These are phyloP conservation scores for Emydocephalus ijimae DNA, from an alignment of 2,113 vertebrate genomes.

Conservation along the genomic window DNA sequence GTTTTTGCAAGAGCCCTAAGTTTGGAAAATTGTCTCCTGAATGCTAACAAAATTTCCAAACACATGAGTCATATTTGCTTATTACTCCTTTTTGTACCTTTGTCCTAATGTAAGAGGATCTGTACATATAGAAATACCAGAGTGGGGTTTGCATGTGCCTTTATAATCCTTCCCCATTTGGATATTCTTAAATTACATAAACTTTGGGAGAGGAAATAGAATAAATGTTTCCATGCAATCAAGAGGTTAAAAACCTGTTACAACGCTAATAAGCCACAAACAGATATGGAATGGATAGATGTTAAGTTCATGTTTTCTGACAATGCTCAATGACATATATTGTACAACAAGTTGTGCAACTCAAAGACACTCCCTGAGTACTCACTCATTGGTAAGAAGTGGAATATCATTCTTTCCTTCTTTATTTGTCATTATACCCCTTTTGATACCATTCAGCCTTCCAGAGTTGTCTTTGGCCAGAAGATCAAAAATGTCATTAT, in stretches of 20 bases:
- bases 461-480: conserved; percentile 72
- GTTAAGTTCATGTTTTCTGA: neutral
- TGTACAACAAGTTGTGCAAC: neutral
- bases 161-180: neutral
- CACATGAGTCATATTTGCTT: neutral
- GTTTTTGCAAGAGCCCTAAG: neutral
- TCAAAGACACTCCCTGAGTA: neutral
- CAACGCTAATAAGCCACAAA: neutral
- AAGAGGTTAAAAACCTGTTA: neutral
- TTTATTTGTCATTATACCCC: conserved; percentile 71
- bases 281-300: neutral
- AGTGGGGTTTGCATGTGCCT: neutral
- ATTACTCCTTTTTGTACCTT: neutral
- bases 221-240: neutral
- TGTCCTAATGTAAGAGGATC: neutral
- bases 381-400: conserved; percentile 72
- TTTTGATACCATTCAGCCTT: conserved; percentile 48
- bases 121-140: neutral
- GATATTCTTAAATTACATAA: neutral
- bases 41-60: neutral
- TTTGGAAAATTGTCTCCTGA: neutral
- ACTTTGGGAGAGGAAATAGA: no score
- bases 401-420: conserved; percentile 70
- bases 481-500: conserved; percentile 83
- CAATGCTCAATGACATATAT: neutral